Base-by-base conservation (phyloP, 2,113 vertebrate species). In the Urocynchramus pylzowi region DNA sequence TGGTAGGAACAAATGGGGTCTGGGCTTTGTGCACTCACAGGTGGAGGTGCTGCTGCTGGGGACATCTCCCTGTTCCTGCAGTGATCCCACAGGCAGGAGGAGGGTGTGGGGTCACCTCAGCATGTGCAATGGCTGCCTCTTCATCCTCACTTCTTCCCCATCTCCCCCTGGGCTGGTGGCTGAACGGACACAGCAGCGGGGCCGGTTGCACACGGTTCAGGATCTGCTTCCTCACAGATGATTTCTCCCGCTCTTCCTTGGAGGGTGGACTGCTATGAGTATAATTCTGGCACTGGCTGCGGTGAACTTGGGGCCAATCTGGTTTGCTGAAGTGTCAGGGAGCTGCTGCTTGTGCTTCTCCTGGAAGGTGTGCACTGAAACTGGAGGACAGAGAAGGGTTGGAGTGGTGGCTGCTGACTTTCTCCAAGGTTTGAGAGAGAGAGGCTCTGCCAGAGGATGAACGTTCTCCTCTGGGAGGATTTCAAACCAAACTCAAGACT, bases 111-210 rank as follows among this genome's bases (percentile, higher is more conserved):
- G 47, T 84, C 75, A 45, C 49, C 70, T 53, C 52, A 9, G 77
- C 0, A 0, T 24, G 54, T 54, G 84, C 42, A 64, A 13, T 2
- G 21, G 85, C 82, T 92, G 80, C 91, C 79, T 94, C 83, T 68
- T 96, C 85, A 84, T 90, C 87, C 83, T 95, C 71, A 3, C 56
- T 83, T 70, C 67, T 89, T 64, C 74, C 70, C 89, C 91, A n/a
- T 70, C 65, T 74, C 42, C 44, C 33, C 52, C 39, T 27, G 42
- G 14, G 30, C 52, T 30, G 61, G 39, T 39, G 64, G 81, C 61
- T 86, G 13, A 37, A 30, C 1, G 0, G 8, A 27, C 59, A 4
- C 70, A 47, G 90, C 33, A 14, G 7, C 75, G 77, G 82, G 81
- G 91, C 11, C 1, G 6, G 27, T 22, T 57, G 53, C 35, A 5